phyloP scores from a whole-genome alignment of 2,797 vertebrate species.

The Rhodeus uyekii region DNA sequence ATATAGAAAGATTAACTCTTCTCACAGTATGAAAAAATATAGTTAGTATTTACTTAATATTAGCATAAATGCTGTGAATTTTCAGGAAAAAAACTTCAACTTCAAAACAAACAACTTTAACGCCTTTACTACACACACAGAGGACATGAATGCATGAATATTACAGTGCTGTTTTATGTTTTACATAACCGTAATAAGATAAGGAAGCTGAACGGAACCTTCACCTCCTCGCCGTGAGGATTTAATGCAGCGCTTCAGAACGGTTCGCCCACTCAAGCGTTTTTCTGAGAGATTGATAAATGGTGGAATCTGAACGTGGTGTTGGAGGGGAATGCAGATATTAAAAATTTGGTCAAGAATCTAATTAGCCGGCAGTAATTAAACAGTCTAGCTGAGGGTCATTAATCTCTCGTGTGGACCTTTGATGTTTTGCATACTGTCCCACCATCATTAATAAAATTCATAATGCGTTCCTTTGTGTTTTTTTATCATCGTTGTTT shows the following conservation, averaged over 20 bases:
- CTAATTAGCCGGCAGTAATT: slow-evolving; percentile 99
- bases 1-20: no score
- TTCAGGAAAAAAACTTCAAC: no score
- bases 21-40: no score
- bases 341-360: slow-evolving; percentile 99
- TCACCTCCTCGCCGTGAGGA: background rate
- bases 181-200: background rate
- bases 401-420: slow-evolving; percentile 99
- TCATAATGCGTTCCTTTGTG: slow-evolving; percentile 99
- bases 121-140: no score
- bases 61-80: no score
- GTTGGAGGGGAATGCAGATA: slow-evolving; percentile 96
- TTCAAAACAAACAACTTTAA: no score
- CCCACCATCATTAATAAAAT: slow-evolving; percentile 99
- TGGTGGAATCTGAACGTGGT: slow-evolving; percentile 98
- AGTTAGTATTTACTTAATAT: no score
- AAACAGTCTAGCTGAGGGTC: slow-evolving; percentile 99
- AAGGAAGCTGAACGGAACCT: background rate
- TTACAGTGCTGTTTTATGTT: background rate
- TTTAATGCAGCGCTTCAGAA: slow-evolving; percentile 53
- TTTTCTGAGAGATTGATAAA: slow-evolving; percentile 95
- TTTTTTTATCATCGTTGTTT: slow-evolving; percentile 89
- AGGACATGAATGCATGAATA: background rate
- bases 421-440: slow-evolving; percentile 99
- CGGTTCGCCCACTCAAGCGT: slow-evolving; percentile 81